Conservation (phyloP, 1,140 invertebrate genomes). For the Bradysia coprophila region DNA sequence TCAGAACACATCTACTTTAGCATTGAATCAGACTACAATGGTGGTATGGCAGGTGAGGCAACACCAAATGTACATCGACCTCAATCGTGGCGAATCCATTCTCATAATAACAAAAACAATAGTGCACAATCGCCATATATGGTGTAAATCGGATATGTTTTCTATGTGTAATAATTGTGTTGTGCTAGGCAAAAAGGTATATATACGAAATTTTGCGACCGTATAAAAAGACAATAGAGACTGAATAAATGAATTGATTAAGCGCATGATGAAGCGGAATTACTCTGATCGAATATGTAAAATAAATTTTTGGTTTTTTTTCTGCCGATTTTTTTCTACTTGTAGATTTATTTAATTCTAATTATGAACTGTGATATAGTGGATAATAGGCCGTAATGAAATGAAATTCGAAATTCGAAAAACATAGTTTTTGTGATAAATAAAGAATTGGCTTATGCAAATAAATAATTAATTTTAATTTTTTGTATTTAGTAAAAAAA, state of each 20-base stretch:
- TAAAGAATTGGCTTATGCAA: too few species aligned
- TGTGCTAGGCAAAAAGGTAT: not conserved
- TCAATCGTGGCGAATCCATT: not conserved
- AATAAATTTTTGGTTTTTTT: too few species aligned
- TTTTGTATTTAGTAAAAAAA: too few species aligned
- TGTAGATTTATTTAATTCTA: too few species aligned
- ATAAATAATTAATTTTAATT: too few species aligned
- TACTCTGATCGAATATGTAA: too few species aligned
- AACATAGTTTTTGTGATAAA: too few species aligned
- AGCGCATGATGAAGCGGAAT: not conserved
- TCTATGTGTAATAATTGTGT: too few species aligned
- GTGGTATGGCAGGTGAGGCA: not conserved
- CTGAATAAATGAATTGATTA: not conserved
- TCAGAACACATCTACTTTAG: constrained; percentile 76
- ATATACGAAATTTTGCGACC: not conserved
- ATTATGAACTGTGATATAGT: too few species aligned
- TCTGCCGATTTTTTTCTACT: too few species aligned
- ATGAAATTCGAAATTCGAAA: too few species aligned
- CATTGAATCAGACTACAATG: constrained; percentile 62
- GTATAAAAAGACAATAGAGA: not conserved
- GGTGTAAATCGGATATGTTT: not conserved
- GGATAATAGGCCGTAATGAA: too few species aligned
- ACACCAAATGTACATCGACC: not conserved
- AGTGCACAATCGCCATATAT: not conserved
- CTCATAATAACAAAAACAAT: not conserved